These are phyloP conservation scores for Mormoops blainvillei DNA, from an alignment of 2,113 vertebrate genomes.

Conservation along the genomic window DNA sequence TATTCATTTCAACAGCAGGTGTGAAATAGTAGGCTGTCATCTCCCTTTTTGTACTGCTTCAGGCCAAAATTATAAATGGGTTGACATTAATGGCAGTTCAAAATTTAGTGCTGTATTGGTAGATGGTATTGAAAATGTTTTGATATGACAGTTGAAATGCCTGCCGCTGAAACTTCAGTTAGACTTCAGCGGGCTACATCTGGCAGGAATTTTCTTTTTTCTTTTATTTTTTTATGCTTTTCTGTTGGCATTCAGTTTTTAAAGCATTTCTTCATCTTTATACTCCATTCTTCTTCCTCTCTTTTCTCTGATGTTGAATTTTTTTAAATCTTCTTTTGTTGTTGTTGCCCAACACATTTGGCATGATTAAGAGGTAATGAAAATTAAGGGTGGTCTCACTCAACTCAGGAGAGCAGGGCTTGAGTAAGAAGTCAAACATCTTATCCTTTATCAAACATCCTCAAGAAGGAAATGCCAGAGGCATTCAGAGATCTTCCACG, in stretches of 20 bases:
- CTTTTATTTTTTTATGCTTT: neutral
- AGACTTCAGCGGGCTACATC: conserved; percentile 66
- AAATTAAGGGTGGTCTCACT: neutral
- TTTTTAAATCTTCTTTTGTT: neutral
- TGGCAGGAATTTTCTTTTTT: conserved; percentile 6
- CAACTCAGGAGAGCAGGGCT: neutral
- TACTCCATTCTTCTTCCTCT: neutral
- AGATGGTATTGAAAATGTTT: conserved; percentile 79
- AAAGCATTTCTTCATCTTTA: conserved; percentile 45
- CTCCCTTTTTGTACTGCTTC: conserved; percentile 72
- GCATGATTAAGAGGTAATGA: neutral
- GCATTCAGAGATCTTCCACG: neutral
- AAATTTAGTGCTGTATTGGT: conserved; percentile 77
- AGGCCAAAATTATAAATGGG: conserved; percentile 81
- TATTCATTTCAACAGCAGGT: conserved; percentile 76
- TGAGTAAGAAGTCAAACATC: neutral
- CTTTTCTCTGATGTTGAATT: conserved; percentile 17
- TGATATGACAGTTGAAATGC: conserved; percentile 80
- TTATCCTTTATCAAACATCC: neutral
- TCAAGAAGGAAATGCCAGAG: neutral
- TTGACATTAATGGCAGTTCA: conserved; percentile 79
- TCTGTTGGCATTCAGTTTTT: conserved; percentile 60
- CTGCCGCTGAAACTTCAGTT: conserved; percentile 72
- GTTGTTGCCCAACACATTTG: neutral
- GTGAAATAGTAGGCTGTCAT: conserved; percentile 81